Evolutionary conservation across 2,888 invertebrate genomes (phyloP), one percentile per base, ranked within the genome.

Genomic region (Aphrophora alni): DNA sequence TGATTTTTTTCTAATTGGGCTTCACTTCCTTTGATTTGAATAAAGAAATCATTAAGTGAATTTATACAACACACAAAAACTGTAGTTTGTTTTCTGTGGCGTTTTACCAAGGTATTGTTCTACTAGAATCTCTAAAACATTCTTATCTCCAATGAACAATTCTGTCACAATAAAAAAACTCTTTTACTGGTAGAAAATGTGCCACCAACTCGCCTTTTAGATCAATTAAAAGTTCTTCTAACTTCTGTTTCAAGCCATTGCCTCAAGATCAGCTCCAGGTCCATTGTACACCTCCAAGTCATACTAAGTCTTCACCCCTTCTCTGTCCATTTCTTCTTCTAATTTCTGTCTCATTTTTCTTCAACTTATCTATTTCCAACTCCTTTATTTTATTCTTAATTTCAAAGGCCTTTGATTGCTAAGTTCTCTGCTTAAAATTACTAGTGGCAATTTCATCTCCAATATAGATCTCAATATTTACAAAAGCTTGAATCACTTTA

Each of bases 21-120:
- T 0, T 90, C 88, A 17, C 90, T 89, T n/a, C 92, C 91, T 85
- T 94, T 94, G 82, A 92, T 88, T 84, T 94, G 95, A 8, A 95
- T 89, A 89, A 94, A 95, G 87, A 95, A 95, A 83, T 95, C 93
- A 27, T 91, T 91, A 0, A 93, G 90, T 0, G 93, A 92, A 85
- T 92, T 92, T 0, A 92, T 89, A 85, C 93, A 93, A 85, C 93
- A 93, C 0, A 95, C 90, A 86, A 92, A 92, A 14, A 93, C 93
- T 12, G 90, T 83, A 89, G 88, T 27, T 87, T 87, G 72, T n/a
- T 88, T 86, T 81, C 90, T 91, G 84, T 88, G 89, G 0, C 90
- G 89, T 0, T 87, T 74, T 85, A 88, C 88, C 87, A 86, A 91
- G 68, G 87, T 85, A 2, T 86, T 83, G 12, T 87, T 86, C 87